These are phyloP conservation scores for Holothuria scabra DNA, from an alignment of 53 echinoderm and acorn worm genomes.

Conservation along the genomic window DNA sequence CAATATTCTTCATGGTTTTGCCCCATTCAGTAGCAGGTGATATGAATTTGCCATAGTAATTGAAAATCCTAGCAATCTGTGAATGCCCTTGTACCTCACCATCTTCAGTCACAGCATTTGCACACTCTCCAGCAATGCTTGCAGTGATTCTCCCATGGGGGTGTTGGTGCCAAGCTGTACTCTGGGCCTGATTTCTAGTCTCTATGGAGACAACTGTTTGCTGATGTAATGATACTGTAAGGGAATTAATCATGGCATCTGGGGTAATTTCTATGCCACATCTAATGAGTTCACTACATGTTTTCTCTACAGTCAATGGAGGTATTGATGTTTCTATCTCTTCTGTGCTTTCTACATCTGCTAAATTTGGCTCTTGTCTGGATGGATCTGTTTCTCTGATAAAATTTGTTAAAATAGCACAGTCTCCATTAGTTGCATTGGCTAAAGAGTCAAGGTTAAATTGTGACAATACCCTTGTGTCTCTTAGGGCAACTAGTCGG, in stretches of 20 bases:
- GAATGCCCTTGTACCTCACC: conserved; percentile 41
- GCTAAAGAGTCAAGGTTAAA: conserved; percentile 69
- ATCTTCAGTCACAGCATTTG: conserved; percentile 9
- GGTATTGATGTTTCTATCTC: not conserved
- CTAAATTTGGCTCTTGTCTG: conserved; percentile 50
- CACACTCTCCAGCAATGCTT: conserved; percentile 63
- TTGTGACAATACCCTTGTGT: conserved; percentile 18
- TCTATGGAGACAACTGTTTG: conserved; percentile 27
- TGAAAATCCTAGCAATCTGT: conserved; percentile 53
- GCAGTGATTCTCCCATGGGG: conserved; percentile 47
- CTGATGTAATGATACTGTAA: conserved; percentile 45
- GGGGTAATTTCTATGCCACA: conserved; percentile 5
- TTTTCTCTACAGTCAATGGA: no score
- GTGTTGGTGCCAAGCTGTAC: conserved; percentile 39
- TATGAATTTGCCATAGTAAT: conserved; percentile 50
- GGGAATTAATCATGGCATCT: not conserved
- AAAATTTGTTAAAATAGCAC: conserved; percentile 59
- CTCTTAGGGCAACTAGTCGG: conserved; percentile 13
- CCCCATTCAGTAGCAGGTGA: conserved; percentile 60
- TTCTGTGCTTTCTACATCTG: conserved; percentile 17
- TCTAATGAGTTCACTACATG: not conserved
- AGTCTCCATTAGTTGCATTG: conserved; percentile 64
- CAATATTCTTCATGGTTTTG: conserved; percentile 53
- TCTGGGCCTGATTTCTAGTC: conserved; percentile 40
- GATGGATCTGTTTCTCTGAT: conserved; percentile 34